Conservation (phyloP, 2,888 invertebrate genomes). For the Siphonodentalium dalli region DNA sequence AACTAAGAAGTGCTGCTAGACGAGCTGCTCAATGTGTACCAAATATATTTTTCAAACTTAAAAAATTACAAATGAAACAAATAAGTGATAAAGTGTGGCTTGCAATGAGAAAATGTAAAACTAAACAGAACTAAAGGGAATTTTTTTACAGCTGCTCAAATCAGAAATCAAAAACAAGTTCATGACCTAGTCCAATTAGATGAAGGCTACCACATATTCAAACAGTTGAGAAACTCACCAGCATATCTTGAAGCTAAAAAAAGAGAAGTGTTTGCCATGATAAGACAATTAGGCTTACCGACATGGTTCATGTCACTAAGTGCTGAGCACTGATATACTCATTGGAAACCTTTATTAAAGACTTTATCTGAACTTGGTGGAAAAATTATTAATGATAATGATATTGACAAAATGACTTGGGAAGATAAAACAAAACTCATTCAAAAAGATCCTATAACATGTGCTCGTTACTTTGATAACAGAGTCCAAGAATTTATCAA, state of each 20-base stretch:
- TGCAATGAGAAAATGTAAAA: slow-evolving; percentile 11
- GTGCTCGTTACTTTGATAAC: too few relatives aligned
- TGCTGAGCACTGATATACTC: too few relatives aligned
- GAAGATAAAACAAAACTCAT: too few relatives aligned
- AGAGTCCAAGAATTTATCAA: too few relatives aligned
- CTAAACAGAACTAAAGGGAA: slow-evolving; percentile 5
- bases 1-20: slow-evolving; percentile 20
- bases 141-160: slow-evolving; percentile 8
- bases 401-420: too few relatives aligned
- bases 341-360: too few relatives aligned
- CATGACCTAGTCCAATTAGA: slow-evolving; percentile 35
- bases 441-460: too few relatives aligned
- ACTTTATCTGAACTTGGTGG: too few relatives aligned
- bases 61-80: slow-evolving; percentile 23
- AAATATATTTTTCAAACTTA: slow-evolving; percentile 22
- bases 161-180: background rate
- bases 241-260: slow-evolving; percentile 7
- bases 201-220: slow-evolving; percentile 46
- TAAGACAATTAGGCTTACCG: too few relatives aligned
- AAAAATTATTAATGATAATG: too few relatives aligned
- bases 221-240: slow-evolving; percentile 9
- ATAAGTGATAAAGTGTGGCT: slow-evolving; percentile 21
- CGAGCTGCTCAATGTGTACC: slow-evolving; percentile 18
- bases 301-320: too few relatives aligned
- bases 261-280: too few relatives aligned